These are phyloP conservation scores for Homalodisca vitripennis DNA, from an alignment of 1,140 invertebrate species.

Conservation along the genomic window DNA sequence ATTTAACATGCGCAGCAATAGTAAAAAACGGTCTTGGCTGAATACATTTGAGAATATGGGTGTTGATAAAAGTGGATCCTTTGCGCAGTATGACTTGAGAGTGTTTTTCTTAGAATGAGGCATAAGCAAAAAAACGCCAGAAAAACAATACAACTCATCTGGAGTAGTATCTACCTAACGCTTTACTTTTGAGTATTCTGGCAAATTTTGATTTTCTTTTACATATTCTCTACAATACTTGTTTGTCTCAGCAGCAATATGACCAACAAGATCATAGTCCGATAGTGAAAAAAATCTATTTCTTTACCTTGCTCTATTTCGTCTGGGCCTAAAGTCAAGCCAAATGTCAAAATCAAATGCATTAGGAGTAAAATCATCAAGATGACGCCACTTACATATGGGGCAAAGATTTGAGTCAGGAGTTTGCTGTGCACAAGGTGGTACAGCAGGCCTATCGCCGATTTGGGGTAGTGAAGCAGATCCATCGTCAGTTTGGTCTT, in stretches of 20 bases:
- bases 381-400: neutral
- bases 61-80: neutral
- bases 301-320: neutral
- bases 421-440: neutral
- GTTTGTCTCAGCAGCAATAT: neutral
- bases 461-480: neutral
- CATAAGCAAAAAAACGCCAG: neutral
- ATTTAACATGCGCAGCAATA: neutral
- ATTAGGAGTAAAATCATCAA: neutral
- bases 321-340: too few species aligned
- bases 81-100: neutral
- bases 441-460: neutral
- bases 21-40: neutral
- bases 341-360: neutral
- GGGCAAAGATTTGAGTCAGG: neutral
- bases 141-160: constrained; percentile 14
- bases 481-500: neutral
- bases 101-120: neutral
- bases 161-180: neutral
- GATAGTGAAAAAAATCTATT: constrained; percentile 10
- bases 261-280: neutral
- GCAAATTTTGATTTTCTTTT: neutral
- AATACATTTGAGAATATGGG: neutral
- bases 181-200: neutral
- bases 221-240: neutral